Evolutionary conservation across 2,888 invertebrate genomes (phyloP).

Genomic region (Adelognathus sp.): DNA sequence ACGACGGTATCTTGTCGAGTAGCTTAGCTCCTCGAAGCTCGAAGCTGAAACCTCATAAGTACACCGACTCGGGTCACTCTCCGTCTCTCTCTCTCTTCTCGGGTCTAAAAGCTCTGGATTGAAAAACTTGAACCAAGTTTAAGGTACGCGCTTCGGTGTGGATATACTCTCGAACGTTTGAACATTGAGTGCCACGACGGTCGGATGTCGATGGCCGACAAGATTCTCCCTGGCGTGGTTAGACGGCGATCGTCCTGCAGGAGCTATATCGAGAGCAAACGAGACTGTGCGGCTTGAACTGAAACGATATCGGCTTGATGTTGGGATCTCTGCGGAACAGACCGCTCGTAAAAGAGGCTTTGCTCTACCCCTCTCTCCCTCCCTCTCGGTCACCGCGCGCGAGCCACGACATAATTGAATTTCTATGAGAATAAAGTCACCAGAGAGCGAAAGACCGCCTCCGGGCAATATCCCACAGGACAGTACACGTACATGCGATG

Average conservation of each 20-base stretch:
- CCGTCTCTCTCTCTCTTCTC: neutral
- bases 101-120: neutral
- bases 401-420: slow-evolving; percentile 12
- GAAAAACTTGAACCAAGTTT: slow-evolving; percentile 20
- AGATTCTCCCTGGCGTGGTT: neutral
- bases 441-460: neutral
- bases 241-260: neutral
- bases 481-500: neutral
- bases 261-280: neutral
- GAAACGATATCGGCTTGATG: slow-evolving; percentile 18
- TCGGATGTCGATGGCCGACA: slow-evolving; percentile 1
- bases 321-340: slow-evolving; percentile 21
- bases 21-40: neutral
- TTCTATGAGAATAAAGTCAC: slow-evolving; percentile 4
- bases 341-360: slow-evolving; percentile 26
- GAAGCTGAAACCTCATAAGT: slow-evolving; percentile 5
- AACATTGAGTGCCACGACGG: slow-evolving; percentile 11
- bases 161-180: neutral
- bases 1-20: neutral
- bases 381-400: neutral
- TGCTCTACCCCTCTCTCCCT: neutral
- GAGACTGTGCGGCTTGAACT: neutral
- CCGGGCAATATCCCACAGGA: neutral
- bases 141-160: neutral
- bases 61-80: neutral